Percentiles rank a stretch among this genome's conserved stretches.
phyloP scores from a whole-genome alignment of 1,140 invertebrate species.

The Drosophila carrolli region DNA sequence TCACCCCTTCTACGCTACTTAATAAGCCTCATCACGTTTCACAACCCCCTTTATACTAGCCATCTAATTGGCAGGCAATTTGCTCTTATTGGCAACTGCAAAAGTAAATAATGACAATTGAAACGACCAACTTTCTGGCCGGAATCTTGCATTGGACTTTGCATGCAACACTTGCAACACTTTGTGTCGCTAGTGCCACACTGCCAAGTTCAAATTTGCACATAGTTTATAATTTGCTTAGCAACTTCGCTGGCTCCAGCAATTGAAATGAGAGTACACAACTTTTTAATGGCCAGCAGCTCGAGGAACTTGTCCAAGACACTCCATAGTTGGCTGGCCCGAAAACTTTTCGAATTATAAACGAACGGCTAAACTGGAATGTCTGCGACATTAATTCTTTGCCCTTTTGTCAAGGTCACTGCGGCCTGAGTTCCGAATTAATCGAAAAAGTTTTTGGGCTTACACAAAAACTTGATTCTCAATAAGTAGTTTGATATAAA shows the following conservation, averaged over 20 bases:
- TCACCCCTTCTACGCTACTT: neutral
- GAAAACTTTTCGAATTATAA: conserved; percentile 66
- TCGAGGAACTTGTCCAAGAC: conserved; percentile 40
- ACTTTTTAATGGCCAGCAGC: conserved; percentile 75
- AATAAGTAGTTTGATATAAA: conserved; percentile 1
- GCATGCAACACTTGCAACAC: conserved; percentile 25
- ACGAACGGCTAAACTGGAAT: conserved; percentile 36
- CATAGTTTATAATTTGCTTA: conserved; percentile 71
- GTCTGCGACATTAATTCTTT: conserved; percentile 16
- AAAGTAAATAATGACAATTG: conserved; percentile 32
- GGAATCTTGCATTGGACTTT: conserved; percentile 31
- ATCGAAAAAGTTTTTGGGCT: conserved; percentile 7
- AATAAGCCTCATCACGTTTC: too few species aligned
- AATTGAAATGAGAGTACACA: conserved; percentile 76
- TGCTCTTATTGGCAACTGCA: conserved; percentile 65
- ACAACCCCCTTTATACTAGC: conserved; percentile 10
- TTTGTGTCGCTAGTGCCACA: conserved; percentile 20
- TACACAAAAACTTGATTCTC: neutral
- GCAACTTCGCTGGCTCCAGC: conserved; percentile 38
- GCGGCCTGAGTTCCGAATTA: neutral
- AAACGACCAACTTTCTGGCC: conserved; percentile 30
- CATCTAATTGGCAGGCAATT: conserved; percentile 73
- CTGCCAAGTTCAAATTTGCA: conserved; percentile 61
- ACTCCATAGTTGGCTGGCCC: conserved; percentile 38
- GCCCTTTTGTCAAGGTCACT: conserved; percentile 22